A percentile compares a stretch with the other conserved stretches of the same genome.
These are phyloP conservation scores for Anoura caudifer DNA, from an alignment of 2,113 vertebrate genomes.

Conservation along the genomic window DNA sequence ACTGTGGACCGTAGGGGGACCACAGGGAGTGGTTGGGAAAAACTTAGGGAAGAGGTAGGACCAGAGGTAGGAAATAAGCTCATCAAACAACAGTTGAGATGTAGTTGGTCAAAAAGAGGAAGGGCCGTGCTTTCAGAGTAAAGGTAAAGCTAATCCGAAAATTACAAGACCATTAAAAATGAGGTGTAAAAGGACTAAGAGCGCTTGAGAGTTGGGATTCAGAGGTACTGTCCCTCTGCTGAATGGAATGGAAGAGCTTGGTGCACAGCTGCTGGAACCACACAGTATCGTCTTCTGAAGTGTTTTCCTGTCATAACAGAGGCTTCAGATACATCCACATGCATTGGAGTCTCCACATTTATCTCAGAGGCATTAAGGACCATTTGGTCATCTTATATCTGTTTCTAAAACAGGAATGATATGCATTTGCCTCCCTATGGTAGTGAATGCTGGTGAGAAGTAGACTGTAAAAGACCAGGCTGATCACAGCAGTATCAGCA, in stretches of 20 bases:
- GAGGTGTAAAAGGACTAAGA: background rate
- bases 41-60: background rate
- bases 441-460: background rate
- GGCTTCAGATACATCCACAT: accelerated
- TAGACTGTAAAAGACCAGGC: background rate
- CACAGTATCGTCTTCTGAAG: background rate
- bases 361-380: background rate
- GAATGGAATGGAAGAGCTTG: background rate
- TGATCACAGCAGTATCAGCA: background rate
- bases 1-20: background rate
- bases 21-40: background rate
- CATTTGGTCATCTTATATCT: background rate
- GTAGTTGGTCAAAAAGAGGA: background rate
- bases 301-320: background rate
- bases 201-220: background rate
- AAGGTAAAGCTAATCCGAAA: background rate
- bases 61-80: background rate
- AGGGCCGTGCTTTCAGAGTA: background rate
- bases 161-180: background rate
- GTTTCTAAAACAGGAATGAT: background rate
- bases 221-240: background rate
- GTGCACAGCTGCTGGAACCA: background rate
- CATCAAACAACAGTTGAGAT: background rate
- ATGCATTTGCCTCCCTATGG: background rate
- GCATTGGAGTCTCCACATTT: background rate